phyloP scores from a whole-genome alignment of 2,113 vertebrate species.

The Naja naja region DNA sequence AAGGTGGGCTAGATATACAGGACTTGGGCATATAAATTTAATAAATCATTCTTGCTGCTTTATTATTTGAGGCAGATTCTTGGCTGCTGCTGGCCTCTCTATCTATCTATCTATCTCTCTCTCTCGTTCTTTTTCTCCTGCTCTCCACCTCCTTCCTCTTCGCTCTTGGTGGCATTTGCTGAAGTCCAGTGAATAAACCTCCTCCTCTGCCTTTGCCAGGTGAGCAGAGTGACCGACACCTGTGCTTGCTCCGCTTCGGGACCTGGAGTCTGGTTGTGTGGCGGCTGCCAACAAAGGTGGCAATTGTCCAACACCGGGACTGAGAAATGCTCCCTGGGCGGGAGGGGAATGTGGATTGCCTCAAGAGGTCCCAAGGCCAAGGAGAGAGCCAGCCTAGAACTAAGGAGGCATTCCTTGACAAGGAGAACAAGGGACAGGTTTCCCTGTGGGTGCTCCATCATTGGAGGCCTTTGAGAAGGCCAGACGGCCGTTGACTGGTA shows the following conservation, averaged over 20 bases:
- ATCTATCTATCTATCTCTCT: no score
- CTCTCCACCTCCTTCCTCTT: neutral
- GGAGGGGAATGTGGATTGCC: neutral
- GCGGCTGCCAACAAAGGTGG: neutral
- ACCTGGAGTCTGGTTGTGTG: neutral
- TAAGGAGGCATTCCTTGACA: no score
- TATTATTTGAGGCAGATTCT: neutral
- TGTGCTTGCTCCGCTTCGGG: neutral
- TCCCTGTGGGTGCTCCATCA: no score
- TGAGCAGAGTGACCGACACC: neutral
- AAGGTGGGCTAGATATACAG: neutral
- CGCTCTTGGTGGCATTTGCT: neutral
- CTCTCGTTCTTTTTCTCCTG: neutral
- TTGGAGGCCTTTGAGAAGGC: no score
- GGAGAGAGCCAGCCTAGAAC: no score
- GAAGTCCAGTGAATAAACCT: neutral
- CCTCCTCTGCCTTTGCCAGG: neutral
- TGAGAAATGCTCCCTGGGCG: neutral
- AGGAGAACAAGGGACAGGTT: no score
- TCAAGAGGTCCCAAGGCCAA: neutral
- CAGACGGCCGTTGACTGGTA: no score
- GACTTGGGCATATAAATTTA: neutral
- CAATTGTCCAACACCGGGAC: neutral
- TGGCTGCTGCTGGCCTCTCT: rapidly evolving
- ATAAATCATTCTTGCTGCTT: neutral